phyloP scores from a whole-genome alignment of 2,888 invertebrate species.

The Ethmia dodecea region DNA sequence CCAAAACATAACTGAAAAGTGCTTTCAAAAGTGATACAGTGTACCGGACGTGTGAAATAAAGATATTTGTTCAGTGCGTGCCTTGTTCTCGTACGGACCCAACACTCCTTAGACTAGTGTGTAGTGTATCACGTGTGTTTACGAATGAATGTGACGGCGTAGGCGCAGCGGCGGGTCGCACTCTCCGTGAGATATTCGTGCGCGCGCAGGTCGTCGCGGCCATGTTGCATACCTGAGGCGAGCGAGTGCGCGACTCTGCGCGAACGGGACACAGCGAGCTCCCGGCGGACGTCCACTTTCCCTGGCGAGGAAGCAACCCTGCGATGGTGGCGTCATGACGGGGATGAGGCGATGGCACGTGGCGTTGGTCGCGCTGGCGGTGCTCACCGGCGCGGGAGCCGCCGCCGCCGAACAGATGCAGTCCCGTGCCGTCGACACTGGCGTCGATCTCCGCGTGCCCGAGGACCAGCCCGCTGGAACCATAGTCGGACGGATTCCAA shows the following conservation, averaged over 20 bases:
- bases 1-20: conserved; percentile 61
- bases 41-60: conserved; percentile 16
- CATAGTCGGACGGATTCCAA: conserved; percentile 91
- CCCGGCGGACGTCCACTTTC: conserved; percentile 53
- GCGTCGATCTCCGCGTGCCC: conserved; percentile 89
- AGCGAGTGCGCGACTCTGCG: conserved; percentile 69
- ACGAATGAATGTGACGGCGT: conserved; percentile 72
- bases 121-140: conserved; percentile 75
- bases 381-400: conserved; percentile 52
- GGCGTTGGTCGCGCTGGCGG: conserved; percentile 66
- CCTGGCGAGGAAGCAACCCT: conserved; percentile 55
- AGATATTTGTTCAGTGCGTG: conserved; percentile 4
- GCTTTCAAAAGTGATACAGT: conserved; percentile 37
- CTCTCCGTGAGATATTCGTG: conserved; percentile 75
- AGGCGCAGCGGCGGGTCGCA: conserved; percentile 71
- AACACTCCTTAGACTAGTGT: conserved; percentile 29
- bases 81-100: conserved; percentile 1
- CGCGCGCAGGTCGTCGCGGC: conserved; percentile 73
- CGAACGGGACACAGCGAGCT: conserved; percentile 68
- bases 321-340: conserved; percentile 68
- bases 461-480: conserved; percentile 92
- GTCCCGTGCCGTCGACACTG: conserved; percentile 91
- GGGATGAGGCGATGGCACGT: conserved; percentile 70
- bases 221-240: conserved; percentile 76
- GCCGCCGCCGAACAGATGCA: conserved; percentile 84